Evolutionary conservation across 2,888 invertebrate species (phyloP), one percentile per base, ranked within the genome.

Genomic region (Caenorhabditis panamensis): DNA sequence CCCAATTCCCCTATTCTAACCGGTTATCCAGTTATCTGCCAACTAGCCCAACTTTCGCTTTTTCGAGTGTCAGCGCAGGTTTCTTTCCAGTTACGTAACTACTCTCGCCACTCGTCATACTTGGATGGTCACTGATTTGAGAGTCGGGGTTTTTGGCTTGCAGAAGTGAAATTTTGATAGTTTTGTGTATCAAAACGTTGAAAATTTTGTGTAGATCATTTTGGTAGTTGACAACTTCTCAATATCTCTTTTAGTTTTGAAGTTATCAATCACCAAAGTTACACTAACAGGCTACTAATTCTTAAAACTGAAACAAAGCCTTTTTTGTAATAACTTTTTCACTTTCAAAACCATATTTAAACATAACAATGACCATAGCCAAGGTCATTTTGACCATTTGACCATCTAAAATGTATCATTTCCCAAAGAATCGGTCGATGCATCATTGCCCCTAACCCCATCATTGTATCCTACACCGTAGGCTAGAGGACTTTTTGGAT

Each of bases 81-180:
- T 47, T 47, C 44, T 71, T 71, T 71, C 54, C 58, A 64, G 64
- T 73, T 64, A 64, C 64, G 72, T 26, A 64, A 73, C 49, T n/a
- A 59, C 6, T 59, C 24, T 41, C 26, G 62, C 20, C 4, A 31
- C n/a, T 47, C 62, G 49, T 49, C 49, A 28, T 49, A 26, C 49
- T 62, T 31, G 28, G 28, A 26, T 56, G 31, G 28, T 47, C 47
- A 47, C 47, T 20, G 18, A 47, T 18, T 47, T 47, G 1, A 9
- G 8, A 16, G 13, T 6, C 13, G 41, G 13, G 2, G 1, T 47
- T 47, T 18, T 47, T 9, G n/a, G 9, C 11, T 18, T 11, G 13
- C 41, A 41, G 11, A 11, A 2, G 13, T 11, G 2, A 58, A 58
- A 58, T 18, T 6, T 18, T 58, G 37, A 11, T 37, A 58, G 20